These are phyloP conservation scores for Hypocryptadius cinnamomeus DNA, from an alignment of 2,113 vertebrate species.

Conservation along the genomic window DNA sequence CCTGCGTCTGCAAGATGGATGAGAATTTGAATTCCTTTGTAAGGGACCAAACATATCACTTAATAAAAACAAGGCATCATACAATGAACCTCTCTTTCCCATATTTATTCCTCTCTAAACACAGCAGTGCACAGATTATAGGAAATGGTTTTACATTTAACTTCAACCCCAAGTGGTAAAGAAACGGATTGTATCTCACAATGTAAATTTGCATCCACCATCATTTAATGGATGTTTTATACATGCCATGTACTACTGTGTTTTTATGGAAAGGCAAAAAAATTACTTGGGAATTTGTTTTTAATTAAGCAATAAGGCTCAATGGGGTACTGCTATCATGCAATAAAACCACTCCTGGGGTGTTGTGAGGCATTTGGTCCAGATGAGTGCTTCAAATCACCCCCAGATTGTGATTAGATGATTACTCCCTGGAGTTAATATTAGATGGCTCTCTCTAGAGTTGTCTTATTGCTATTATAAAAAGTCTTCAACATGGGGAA, in stretches of 20 bases:
- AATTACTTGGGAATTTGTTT: slow-evolving; percentile 73
- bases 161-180: slow-evolving; percentile 45
- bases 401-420: slow-evolving; percentile 64
- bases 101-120: slow-evolving; percentile 39
- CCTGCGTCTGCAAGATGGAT: background rate
- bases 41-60: background rate
- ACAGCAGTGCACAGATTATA: slow-evolving; percentile 29
- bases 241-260: slow-evolving; percentile 25
- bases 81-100: background rate
- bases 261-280: slow-evolving; percentile 59
- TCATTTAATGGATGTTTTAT: slow-evolving; percentile 53
- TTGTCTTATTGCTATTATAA: slow-evolving; percentile 55
- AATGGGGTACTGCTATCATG: slow-evolving; percentile 54
- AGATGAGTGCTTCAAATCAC: slow-evolving; percentile 65
- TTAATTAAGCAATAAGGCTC: slow-evolving; percentile 75
- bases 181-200: background rate
- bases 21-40: background rate
- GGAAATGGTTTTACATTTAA: slow-evolving; percentile 31
- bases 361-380: slow-evolving; percentile 61
- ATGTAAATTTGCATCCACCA: slow-evolving; percentile 42
- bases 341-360: slow-evolving; percentile 63
- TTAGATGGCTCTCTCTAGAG: slow-evolving; percentile 46
- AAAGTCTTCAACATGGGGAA: slow-evolving; percentile 44
- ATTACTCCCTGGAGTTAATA: slow-evolving; percentile 63
- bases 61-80: slow-evolving; percentile 38